Conservation (phyloP, 2,797 vertebrate species). For the Hypotaenidia philippensis region DNA sequence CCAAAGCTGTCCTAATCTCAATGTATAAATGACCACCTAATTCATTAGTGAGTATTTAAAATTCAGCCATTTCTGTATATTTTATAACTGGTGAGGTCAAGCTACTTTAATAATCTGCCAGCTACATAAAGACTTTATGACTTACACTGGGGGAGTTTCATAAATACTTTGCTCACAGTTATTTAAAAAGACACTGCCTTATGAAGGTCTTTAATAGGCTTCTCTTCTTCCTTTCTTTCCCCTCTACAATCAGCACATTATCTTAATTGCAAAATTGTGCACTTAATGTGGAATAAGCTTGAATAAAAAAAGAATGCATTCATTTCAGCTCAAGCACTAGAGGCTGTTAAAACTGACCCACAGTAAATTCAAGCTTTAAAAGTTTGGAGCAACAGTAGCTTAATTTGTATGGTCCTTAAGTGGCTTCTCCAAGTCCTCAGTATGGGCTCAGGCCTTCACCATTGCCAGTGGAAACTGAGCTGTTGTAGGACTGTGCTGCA, state of each 20-base stretch:
- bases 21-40: neutral
- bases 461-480: neutral
- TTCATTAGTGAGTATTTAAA: neutral
- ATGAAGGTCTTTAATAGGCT: neutral
- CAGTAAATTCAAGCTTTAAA: neutral
- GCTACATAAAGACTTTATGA: neutral
- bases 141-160: neutral
- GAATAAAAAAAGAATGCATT: neutral
- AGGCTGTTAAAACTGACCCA: neutral
- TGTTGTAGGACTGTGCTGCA: neutral
- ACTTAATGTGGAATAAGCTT: neutral
- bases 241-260: neutral
- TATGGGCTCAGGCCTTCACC: neutral
- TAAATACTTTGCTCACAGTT: slow-evolving; percentile 22
- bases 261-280: neutral
- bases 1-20: neutral
- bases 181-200: neutral
- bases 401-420: neutral
- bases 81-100: neutral
- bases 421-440: neutral
- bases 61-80: neutral
- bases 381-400: neutral
- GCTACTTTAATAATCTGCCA: neutral
- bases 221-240: neutral
- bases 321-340: neutral